Percentiles rank a stretch among this genome's conserved stretches.
These are phyloP conservation scores for Turnix velox DNA, from an alignment of 2,113 vertebrate species.

Conservation along the genomic window DNA sequence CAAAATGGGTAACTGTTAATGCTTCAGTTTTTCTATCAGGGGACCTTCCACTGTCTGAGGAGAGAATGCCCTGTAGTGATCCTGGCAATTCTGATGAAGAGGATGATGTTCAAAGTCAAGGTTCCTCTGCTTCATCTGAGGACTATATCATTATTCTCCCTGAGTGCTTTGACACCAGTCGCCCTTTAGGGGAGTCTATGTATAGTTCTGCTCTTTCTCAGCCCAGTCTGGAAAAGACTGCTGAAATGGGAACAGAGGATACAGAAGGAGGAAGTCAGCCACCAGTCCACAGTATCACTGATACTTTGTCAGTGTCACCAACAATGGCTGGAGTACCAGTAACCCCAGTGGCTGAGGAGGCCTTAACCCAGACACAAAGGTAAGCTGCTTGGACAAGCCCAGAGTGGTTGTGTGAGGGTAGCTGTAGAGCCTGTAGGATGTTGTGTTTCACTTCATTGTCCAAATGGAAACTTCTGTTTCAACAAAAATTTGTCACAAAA, in stretches of 20 bases:
- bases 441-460: neutral
- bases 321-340: slow-evolving; percentile 75
- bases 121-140: slow-evolving; percentile 88
- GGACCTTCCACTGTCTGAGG: neutral
- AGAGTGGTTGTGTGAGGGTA: neutral
- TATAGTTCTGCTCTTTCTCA: slow-evolving; percentile 92
- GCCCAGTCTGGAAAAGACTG: slow-evolving; percentile 72
- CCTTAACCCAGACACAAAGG: slow-evolving; percentile 58
- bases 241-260: slow-evolving; percentile 17
- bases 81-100: slow-evolving; percentile 45
- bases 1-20: slow-evolving; percentile 37
- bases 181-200: slow-evolving; percentile 91
- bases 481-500: neutral
- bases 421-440: neutral
- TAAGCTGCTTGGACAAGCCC: neutral
- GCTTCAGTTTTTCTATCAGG: neutral
- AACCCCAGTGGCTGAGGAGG: slow-evolving; percentile 70
- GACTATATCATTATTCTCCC: slow-evolving; percentile 95
- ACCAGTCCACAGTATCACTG: slow-evolving; percentile 60
- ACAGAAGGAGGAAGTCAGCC: neutral
- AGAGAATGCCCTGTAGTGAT: neutral
- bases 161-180: slow-evolving; percentile 93
- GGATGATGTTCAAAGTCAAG: slow-evolving; percentile 85
- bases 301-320: slow-evolving; percentile 78
- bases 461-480: neutral